These are phyloP conservation scores for Podiceps cristatus DNA, from an alignment of 2,113 vertebrate genomes.

Conservation along the genomic window DNA sequence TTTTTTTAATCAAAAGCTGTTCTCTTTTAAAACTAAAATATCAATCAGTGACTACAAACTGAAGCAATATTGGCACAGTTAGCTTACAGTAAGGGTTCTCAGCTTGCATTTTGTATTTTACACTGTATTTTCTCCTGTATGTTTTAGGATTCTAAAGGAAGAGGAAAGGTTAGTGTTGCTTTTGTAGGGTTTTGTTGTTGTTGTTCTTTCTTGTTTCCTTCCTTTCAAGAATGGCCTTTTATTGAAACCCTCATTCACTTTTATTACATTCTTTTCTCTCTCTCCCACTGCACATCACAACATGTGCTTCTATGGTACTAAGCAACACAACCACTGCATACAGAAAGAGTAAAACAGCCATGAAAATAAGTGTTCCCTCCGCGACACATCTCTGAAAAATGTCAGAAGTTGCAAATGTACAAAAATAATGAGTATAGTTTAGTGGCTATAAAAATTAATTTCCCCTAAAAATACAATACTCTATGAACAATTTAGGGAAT, in stretches of 20 bases:
- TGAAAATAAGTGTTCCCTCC: constrained; percentile 4
- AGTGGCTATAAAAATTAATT: constrained; percentile 78
- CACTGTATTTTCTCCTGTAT: background rate
- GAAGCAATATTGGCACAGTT: constrained; percentile 67
- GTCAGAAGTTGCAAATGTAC: constrained; percentile 62
- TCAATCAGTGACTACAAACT: constrained; percentile 30
- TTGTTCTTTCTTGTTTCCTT: background rate
- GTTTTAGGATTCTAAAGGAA: background rate
- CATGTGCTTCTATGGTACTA: background rate
- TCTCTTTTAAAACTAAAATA: constrained; percentile 26
- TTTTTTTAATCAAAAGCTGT: constrained; percentile 44
- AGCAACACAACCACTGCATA: constrained; percentile 31
- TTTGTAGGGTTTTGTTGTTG: background rate
- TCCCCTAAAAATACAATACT: constrained; percentile 79
- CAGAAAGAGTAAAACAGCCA: constrained; percentile 33
- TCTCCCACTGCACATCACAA: background rate
- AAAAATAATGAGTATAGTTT: constrained; percentile 81
- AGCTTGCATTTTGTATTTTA: background rate
- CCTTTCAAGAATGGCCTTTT: background rate
- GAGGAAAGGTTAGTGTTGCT: constrained; percentile 12
- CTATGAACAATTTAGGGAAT: constrained; percentile 63
- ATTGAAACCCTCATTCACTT: background rate
- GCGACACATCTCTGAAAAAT: constrained; percentile 27
- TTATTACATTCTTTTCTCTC: background rate
- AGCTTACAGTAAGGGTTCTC: constrained; percentile 55